Base-by-base conservation (phyloP, 2,113 vertebrate genomes). In the Melierax canorus region DNA sequence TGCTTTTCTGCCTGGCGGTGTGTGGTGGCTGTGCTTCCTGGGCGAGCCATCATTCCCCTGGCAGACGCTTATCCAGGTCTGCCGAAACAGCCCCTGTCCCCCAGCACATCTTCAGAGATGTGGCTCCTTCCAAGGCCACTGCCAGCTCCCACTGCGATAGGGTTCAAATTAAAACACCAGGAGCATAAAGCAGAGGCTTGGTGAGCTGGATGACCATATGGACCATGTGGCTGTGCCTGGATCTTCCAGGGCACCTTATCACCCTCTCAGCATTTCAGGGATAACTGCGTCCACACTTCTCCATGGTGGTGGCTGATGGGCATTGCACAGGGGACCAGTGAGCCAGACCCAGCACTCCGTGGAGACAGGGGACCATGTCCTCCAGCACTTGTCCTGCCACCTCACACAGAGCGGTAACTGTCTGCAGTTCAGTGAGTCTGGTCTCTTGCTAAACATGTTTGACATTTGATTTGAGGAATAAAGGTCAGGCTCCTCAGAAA, bases 391-490 rank as follows among this genome's bases (percentile, higher is more conserved):
- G 41, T 66, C 45, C 72, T 60, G 56, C 45, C n/a, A 22, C 50
- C 29, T 53, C 79, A 22, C 2, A 6, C 55, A 43, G 50, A 62
- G 79, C 5, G 1, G 58, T 18, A 92, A 23, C 74, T 85, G 63
- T 30, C 76, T 64, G 77, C 92, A 79, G 74, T 39, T 91, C 84
- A 79, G 15, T 1, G 15, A 82, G 26, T n/a, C 68, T 46, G 58
- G 69, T 41, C 36, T 91, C 69, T 41, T 64, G 53, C 74, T 82
- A 68, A 95, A 62, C 43, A 69, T 75, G 73, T 64, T 79, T 94
- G 93, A 93, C 84, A 96, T 95, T 96, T 96, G 94, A 82, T 93
- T 87, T 79, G 62, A 91, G 80, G 53, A 93, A 78, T 75, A 96
- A 96, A 96, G 84, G 87, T 96, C 92, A 95, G 84, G 43, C 23